phyloP scores from a whole-genome alignment of 1,140 invertebrate species.

The Oncopeltus fasciatus region DNA sequence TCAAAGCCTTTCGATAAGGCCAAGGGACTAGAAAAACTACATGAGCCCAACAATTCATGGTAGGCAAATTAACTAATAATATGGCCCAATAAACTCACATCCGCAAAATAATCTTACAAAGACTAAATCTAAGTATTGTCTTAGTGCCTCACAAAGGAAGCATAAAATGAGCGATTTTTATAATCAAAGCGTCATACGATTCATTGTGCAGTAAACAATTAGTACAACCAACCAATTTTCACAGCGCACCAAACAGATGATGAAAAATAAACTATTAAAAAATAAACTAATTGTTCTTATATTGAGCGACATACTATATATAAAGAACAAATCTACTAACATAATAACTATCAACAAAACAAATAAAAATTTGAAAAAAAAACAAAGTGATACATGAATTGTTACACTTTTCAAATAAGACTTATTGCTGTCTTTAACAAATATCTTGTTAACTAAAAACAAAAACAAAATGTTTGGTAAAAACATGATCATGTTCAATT shows the following conservation, averaged over 20 bases:
- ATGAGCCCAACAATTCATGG: not conserved
- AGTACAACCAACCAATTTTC: not conserved
- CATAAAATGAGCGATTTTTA: not conserved
- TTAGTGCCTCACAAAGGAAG: not conserved
- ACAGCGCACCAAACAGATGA: not conserved
- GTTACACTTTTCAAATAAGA: too few relatives aligned
- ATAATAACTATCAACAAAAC: not conserved
- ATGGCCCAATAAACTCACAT: not conserved
- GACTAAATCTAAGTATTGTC: constrained; percentile 5
- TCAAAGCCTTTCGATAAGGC: not conserved
- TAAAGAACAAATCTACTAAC: not conserved
- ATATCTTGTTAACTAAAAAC: too few relatives aligned
- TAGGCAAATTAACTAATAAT: not conserved
- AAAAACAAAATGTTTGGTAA: too few relatives aligned
- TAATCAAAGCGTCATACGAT: constrained; percentile 1
- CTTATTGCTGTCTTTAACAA: too few relatives aligned
- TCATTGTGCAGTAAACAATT: not conserved
- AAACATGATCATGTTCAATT: too few relatives aligned
- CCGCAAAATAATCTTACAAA: not conserved
- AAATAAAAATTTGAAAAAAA: not conserved
- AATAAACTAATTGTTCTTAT: too few relatives aligned
- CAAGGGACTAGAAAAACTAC: not conserved
- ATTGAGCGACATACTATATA: too few relatives aligned
- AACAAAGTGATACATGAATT: not conserved
- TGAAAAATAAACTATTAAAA: too few relatives aligned